Percentiles rank a stretch among this genome's conserved stretches.
phyloP scores from a whole-genome alignment of 2,113 vertebrate species.

The Hyperoodon ampullatus region DNA sequence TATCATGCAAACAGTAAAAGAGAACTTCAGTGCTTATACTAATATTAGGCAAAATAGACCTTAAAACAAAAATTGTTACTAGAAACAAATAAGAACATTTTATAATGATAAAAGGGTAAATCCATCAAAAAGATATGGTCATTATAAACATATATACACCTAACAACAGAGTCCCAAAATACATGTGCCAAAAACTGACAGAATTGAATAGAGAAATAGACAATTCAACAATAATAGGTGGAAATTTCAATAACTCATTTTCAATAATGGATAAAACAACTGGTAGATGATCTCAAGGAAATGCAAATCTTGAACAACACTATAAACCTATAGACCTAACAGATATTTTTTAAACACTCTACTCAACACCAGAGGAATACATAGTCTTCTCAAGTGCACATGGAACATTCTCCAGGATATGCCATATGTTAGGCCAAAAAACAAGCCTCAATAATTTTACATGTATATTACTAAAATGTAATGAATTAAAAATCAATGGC shows the following conservation, averaged over 20 bases:
- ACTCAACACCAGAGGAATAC: not conserved
- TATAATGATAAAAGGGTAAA: not conserved
- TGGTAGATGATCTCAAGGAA: not conserved
- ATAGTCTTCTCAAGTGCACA: not conserved
- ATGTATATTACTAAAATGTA: not conserved
- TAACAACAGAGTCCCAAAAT: not conserved
- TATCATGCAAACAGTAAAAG: not conserved
- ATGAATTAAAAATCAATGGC: not conserved
- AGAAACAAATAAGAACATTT: not conserved
- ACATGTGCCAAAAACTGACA: not conserved
- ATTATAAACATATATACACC: not conserved
- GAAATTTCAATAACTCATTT: not conserved
- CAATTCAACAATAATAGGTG: not conserved
- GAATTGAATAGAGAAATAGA: not conserved
- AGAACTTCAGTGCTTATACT: not conserved
- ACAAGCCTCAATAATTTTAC: not conserved
- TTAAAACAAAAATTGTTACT: not conserved
- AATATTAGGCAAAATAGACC: not conserved
- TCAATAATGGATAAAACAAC: not conserved
- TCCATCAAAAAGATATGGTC: not conserved
- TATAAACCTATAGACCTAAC: not conserved
- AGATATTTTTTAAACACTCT: not conserved
- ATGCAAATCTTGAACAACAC: not conserved
- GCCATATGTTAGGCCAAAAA: not conserved
- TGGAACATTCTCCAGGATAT: not conserved